phyloP scores from a whole-genome alignment of 2,113 vertebrate species.

The Aix galericulata region DNA sequence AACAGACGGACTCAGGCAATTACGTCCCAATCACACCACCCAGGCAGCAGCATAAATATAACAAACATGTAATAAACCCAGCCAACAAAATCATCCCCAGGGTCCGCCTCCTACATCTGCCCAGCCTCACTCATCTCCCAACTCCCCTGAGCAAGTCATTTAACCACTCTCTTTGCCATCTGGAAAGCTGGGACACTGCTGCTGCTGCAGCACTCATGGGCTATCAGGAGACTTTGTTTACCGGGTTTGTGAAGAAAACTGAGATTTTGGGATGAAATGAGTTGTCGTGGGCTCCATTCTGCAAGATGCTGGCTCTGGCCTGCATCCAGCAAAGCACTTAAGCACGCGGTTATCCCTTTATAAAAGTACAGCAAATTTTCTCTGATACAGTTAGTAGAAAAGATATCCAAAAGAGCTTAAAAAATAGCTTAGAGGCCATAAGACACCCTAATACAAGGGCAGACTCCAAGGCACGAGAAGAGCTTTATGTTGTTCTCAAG shows the following conservation, averaged over 20 bases:
- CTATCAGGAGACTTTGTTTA: slow-evolving; percentile 31
- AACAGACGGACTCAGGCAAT: background rate
- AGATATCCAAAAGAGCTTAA: background rate
- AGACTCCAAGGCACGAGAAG: background rate
- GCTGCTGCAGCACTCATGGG: background rate
- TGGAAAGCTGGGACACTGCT: background rate
- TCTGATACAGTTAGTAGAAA: background rate
- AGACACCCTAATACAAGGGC: background rate
- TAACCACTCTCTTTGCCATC: background rate
- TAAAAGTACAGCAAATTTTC: background rate
- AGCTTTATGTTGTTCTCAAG: background rate
- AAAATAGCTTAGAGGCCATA: background rate
- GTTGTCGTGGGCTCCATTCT: slow-evolving; percentile 17
- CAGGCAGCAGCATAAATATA: background rate
- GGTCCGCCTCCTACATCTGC: slow-evolving; percentile 16
- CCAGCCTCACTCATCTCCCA: slow-evolving; percentile 13
- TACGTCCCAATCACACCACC: background rate
- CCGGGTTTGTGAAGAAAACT: slow-evolving; percentile 25
- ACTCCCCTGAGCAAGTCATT: background rate
- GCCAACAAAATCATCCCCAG: slow-evolving; percentile 29
- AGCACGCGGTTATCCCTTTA: background rate
- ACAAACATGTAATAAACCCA: background rate
- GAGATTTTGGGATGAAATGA: slow-evolving; percentile 32
- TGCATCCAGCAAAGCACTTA: slow-evolving; percentile 39
- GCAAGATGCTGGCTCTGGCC: slow-evolving; percentile 46